Conservation (phyloP, 2,888 invertebrate species). For the Lepidochrysops patricia region DNA sequence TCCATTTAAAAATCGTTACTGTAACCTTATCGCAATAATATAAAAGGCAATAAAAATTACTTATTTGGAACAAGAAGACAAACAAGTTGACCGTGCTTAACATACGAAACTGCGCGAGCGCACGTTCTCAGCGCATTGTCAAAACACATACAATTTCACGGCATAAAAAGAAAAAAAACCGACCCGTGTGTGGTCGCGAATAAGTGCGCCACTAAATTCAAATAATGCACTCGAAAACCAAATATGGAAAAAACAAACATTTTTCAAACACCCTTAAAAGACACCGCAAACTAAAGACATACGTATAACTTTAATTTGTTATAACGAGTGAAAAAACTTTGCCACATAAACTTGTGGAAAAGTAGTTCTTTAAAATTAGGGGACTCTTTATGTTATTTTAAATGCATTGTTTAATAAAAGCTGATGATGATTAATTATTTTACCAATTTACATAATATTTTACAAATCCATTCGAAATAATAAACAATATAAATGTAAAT, state of each 20-base stretch:
- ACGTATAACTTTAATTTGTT: background rate
- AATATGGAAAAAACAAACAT: conserved; percentile 53
- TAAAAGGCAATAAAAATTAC: conserved; percentile 16
- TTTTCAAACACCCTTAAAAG: conserved; percentile 58
- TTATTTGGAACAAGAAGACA: conserved; percentile 37
- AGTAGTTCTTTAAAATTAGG: no score
- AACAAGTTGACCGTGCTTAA: conserved; percentile 55
- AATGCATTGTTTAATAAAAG: background rate
- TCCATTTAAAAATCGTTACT: background rate
- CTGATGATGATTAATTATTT: background rate
- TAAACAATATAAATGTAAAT: conserved; percentile 2
- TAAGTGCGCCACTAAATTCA: conserved; percentile 46
- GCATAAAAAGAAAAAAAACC: conserved; percentile 32
- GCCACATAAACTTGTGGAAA: background rate
- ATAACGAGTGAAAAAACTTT: background rate
- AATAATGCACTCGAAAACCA: conserved; percentile 53
- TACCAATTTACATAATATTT: background rate
- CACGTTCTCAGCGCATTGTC: conserved; percentile 67
- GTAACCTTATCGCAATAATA: conserved; percentile 8
- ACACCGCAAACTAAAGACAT: background rate
- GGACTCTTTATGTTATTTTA: no score
- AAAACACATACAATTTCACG: conserved; percentile 70
- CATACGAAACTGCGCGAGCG: conserved; percentile 54
- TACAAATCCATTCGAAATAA: background rate
- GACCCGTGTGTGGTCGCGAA: conserved; percentile 58